These are phyloP conservation scores for Selenia dentaria DNA, from an alignment of 2,888 invertebrate genomes.

Conservation along the genomic window DNA sequence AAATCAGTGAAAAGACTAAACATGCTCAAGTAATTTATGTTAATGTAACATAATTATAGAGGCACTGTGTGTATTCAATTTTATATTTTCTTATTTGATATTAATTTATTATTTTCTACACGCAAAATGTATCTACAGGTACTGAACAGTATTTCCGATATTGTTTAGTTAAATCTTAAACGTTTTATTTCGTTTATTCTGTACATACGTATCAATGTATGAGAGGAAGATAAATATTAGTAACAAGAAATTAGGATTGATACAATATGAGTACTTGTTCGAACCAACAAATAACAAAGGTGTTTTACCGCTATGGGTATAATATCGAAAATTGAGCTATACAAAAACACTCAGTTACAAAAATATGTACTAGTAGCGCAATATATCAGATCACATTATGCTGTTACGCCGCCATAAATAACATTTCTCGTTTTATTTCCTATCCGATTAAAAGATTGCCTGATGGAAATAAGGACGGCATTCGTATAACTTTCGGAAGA, in stretches of 20 bases:
- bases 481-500: conserved; percentile 4
- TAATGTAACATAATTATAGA: conserved; percentile 86
- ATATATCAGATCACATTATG: conserved; percentile 80
- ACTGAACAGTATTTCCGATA: conserved; percentile 39
- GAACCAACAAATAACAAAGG: conserved; percentile 3
- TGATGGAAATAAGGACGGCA: conserved; percentile 29
- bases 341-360: conserved; percentile 79
- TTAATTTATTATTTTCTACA: conserved; percentile 54
- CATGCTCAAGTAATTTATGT: conserved; percentile 82
- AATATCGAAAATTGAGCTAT: conserved; percentile 77
- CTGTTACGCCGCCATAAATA: conserved; percentile 43
- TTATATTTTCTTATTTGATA: conserved; percentile 70
- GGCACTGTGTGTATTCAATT: conserved; percentile 84
- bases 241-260: conserved; percentile 30
- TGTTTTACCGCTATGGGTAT: conserved; percentile 44
- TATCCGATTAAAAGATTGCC: conserved; percentile 28
- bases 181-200: conserved; percentile 28
- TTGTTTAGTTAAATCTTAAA: conserved; percentile 21
- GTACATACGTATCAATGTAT: conserved; percentile 27
- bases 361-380: conserved; percentile 81
- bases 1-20: conserved; percentile 73
- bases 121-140: conserved; percentile 47
- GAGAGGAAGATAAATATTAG: conserved; percentile 5
- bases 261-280: conserved; percentile 4
- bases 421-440: conserved; percentile 41